These are phyloP conservation scores for Stomatorhinus walkeri DNA, from an alignment of 2,797 vertebrate genomes.

Conservation along the genomic window DNA sequence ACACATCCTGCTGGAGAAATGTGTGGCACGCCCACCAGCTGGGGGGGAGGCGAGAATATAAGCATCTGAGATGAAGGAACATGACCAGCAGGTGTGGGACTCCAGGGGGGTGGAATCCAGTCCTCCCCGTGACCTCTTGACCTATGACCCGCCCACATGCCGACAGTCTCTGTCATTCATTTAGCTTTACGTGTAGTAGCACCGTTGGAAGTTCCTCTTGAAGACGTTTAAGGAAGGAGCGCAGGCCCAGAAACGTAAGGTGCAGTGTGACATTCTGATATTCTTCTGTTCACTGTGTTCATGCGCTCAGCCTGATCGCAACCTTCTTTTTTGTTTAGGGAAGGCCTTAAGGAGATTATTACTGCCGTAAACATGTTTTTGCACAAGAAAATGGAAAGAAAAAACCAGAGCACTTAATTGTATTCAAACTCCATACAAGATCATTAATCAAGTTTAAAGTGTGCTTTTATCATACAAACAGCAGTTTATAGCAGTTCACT, in stretches of 20 bases:
- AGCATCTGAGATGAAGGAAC: background rate
- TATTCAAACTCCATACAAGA: conserved; percentile 16
- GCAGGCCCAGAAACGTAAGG: background rate
- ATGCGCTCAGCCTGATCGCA: background rate
- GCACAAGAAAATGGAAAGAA: background rate
- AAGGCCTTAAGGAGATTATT: conserved; percentile 29
- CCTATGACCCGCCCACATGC: background rate
- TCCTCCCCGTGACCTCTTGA: background rate
- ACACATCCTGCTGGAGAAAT: background rate
- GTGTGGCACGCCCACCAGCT: background rate
- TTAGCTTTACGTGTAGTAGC: conserved; percentile 12
- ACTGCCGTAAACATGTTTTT: conserved; percentile 37
- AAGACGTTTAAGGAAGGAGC: conserved; percentile 4
- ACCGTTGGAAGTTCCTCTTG: conserved; percentile 16
- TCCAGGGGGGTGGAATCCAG: background rate
- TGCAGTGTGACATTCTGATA: conserved; percentile 6
- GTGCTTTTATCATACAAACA: conserved; percentile 19
- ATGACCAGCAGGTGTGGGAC: background rate
- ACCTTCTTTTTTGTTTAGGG: background rate
- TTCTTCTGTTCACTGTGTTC: background rate
- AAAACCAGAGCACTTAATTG: conserved; percentile 8
- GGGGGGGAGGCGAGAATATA: background rate
- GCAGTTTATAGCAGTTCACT: conserved; percentile 14
- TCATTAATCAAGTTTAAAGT: conserved; percentile 20
- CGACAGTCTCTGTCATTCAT: background rate